These are phyloP conservation scores for Gasterosteus aculeatus DNA, from an alignment of 2,113 vertebrate genomes.

Conservation along the genomic window DNA sequence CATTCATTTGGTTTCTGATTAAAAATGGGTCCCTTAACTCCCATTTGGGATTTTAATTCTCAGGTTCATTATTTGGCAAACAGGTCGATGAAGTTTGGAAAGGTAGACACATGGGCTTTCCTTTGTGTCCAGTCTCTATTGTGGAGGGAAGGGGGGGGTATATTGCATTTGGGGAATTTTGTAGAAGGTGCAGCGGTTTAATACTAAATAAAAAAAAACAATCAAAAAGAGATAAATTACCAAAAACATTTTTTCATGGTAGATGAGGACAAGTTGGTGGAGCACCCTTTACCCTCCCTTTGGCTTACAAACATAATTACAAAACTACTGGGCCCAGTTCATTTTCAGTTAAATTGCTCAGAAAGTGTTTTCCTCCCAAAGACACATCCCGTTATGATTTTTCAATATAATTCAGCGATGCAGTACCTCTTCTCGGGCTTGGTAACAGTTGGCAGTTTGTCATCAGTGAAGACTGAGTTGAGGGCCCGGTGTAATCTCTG, in stretches of 20 bases:
- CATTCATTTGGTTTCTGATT: constrained; percentile 59
- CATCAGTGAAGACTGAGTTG: constrained; percentile 91
- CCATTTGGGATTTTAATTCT: constrained; percentile 56
- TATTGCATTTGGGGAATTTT: background rate
- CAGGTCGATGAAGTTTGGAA: constrained; percentile 29
- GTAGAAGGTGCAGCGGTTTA: background rate
- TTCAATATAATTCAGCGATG: background rate
- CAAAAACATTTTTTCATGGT: too few species aligned
- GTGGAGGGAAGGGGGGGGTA: background rate
- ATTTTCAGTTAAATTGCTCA: constrained; percentile 2
- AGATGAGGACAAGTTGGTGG: too few species aligned
- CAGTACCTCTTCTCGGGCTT: constrained; percentile 90
- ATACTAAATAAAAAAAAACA: too few species aligned
- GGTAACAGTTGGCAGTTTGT: constrained; percentile 87
- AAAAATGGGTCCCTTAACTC: constrained; percentile 46
- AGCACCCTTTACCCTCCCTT: too few species aligned
- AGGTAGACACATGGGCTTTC: background rate
- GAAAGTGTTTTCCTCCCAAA: background rate
- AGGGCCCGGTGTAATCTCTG: constrained; percentile 95
- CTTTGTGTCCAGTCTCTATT: background rate
- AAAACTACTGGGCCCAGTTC: constrained; percentile 23
- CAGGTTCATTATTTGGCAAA: constrained; percentile 48
- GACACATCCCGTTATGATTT: too few species aligned
- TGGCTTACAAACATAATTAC: constrained; percentile 14
- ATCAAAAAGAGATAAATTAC: too few species aligned